Evolutionary conservation across 2,113 vertebrate genomes (phyloP).

Genomic region (Scatophagus argus): DNA sequence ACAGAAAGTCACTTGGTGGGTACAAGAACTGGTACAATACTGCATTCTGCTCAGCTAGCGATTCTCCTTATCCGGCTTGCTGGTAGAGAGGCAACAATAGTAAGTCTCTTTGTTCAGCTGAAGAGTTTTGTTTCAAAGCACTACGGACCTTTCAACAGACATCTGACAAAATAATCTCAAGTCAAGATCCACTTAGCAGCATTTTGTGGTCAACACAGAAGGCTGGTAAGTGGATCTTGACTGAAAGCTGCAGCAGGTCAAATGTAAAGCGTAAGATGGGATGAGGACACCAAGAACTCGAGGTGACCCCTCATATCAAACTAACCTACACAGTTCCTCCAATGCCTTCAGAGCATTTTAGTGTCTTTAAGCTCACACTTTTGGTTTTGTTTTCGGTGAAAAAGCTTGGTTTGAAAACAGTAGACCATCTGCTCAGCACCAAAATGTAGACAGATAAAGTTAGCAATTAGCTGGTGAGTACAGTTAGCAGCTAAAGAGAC

Average conservation of each 20-base stretch:
- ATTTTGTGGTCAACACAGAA: no score
- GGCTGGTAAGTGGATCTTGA: not conserved
- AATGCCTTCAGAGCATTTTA: no score
- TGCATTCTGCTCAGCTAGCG: not conserved
- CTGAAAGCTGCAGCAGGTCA: not conserved
- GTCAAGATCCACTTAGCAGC: not conserved
- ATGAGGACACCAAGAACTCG: no score
- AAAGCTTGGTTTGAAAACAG: no score
- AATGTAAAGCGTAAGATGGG: no score
- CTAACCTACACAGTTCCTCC: no score
- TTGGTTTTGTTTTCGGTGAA: no score
- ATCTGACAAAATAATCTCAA: not conserved
- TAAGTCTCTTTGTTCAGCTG: constrained; percentile 49
- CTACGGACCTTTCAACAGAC: not conserved
- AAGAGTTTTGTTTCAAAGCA: constrained; percentile 55
- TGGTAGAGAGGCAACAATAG: constrained; percentile 32
- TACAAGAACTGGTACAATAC: not conserved
- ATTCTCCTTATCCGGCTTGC: constrained; percentile 2
- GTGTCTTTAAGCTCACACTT: not conserved
- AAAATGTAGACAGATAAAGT: no score
- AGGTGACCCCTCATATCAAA: no score
- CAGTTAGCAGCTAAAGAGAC: no score
- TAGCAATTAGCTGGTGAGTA: no score
- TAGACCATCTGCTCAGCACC: no score
- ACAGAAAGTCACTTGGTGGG: constrained; percentile 8